Base-by-base conservation (phyloP, 2,797 vertebrate species). In the Sebastes matsubarae region DNA sequence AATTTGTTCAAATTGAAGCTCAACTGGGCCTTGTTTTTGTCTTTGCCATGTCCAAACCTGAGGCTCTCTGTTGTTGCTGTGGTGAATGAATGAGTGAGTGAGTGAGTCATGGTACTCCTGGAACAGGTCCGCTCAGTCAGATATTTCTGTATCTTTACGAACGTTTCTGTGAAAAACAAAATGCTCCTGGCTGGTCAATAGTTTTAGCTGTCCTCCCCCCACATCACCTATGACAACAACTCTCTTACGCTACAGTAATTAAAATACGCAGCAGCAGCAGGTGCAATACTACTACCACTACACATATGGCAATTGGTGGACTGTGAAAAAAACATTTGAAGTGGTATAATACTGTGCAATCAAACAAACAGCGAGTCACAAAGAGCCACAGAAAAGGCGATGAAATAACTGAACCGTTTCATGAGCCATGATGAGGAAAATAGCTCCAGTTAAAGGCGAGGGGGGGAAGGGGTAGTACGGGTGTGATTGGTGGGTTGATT, bases 1-100 rank as follows among this genome's bases (percentile, higher is more conserved):
- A 80, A 88, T 86, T 89, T 83, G 81, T 80, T 82, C 52, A 81
- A 69, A 85, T 58, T 65, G 75, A 79, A 75, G 83, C 75, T 72
- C 61, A 77, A 63, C 71, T 46, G 66, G 78, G 67, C 38, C 75
- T 77, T 77, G 30, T 72, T 55, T 77, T 63, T 72, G 55, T 81
- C 25, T 77, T 50, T 25, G 75, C 67, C 72, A 22, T n/a, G 32
- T 46, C 34, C 71, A 14, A 82, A 76, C 70, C 65, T 8, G 16
- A 75, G 22, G 24, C 68, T 61, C 27, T 69, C 1, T 67, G 24
- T 36, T 63, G 20, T 14, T 14, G 57, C 7, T 16, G 50, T n/a
- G 46, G 38, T 42, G 38, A 42, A 14, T 42, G 42, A 46, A 25
- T 14, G 60, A 24, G 63, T 38, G 34, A 42, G 22, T 66, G 24